Base-by-base conservation (phyloP, 1,140 invertebrate genomes). In the Drosophila pachea region DNA sequence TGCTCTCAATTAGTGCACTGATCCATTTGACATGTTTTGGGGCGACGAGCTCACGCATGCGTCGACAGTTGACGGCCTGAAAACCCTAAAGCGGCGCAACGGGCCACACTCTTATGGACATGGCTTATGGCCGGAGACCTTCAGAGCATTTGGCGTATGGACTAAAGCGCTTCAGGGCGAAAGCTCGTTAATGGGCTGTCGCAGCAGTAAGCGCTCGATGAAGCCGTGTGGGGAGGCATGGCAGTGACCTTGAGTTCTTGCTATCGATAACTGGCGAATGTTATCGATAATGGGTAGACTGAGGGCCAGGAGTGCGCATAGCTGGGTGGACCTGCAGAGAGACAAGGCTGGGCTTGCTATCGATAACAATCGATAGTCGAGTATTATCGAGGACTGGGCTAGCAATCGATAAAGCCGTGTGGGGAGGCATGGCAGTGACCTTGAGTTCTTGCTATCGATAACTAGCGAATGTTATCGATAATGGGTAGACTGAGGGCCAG, bases 21-120 rank as follows among this genome's bases (percentile, higher is more conserved):
- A 83, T 84, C 79, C 78, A 64, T 78, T 74, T 82, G 79, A 83
- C 78, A 82, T 74, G 66, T 67, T 43, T 43, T 77, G 69, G 69
- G 60, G 69, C 78, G 74, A 76, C 49, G 70, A 76, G 69, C 77
- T 81, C 73, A 81, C 61, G 69, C 78, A 69, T 68, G 58, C 54
- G 58, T 22, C 36, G 22, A 22, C 12, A 14, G 12, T 64, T 22
- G 22, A 55, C 48, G 63, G 63, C 52, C 38, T 42, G 50, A 7
- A 14, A 11, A n/a, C 40, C 54, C 40, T 40, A 55, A 47, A 45
- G 45, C 48, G 0, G 7, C 11, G 11, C 9, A 43, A 40, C 43
- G 32, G 40, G 12, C 8, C 22, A 53, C 52, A 43, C 48, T 38
- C 35, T 31, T 35, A 52, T 68, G 35, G 40, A 12, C 22, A 40